A percentile compares a stretch with the other conserved stretches of the same genome.
phyloP scores from a whole-genome alignment of 2,113 vertebrate genomes.

The Fregata magnificens region DNA sequence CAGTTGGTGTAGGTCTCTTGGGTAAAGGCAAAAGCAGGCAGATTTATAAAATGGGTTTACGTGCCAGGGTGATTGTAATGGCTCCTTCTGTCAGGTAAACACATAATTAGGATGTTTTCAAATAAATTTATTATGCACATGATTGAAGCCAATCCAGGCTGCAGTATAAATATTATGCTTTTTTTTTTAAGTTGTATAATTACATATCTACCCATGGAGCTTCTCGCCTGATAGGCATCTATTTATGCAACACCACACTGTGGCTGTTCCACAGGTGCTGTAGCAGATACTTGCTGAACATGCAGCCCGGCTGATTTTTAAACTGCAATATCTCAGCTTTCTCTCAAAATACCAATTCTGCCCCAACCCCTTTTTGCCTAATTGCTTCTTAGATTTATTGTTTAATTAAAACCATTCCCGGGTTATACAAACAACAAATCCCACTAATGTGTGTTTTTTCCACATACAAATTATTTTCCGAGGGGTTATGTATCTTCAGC shows the following conservation, averaged over 20 bases:
- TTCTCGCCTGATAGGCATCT: constrained; percentile 57
- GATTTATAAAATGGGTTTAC: constrained; percentile 44
- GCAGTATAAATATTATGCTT: constrained; percentile 50
- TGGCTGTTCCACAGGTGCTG: constrained; percentile 49
- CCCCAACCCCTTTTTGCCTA: constrained; percentile 54
- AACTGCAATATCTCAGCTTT: constrained; percentile 43
- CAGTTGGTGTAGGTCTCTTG: constrained; percentile 40
- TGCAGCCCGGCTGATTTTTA: constrained; percentile 11
- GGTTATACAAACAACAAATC: constrained; percentile 62
- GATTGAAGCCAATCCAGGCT: constrained; percentile 63
- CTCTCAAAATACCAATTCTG: constrained; percentile 59
- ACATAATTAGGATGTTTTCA: constrained; percentile 71
- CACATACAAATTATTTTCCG: constrained; percentile 25
- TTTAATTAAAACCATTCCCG: constrained; percentile 62
- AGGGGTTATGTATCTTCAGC: constrained; percentile 30
- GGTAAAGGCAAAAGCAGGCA: constrained; percentile 50
- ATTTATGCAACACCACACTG: constrained; percentile 53
- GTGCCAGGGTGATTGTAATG: constrained; percentile 54
- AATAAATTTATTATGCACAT: constrained; percentile 68
- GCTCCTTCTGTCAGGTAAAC: constrained; percentile 68
- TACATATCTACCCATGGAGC: constrained; percentile 54
- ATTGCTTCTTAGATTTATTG: constrained; percentile 67
- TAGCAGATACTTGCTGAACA: constrained; percentile 45
- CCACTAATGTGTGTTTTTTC: constrained; percentile 26
- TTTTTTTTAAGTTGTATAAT: constrained; percentile 42